phyloP scores from a whole-genome alignment of 2,888 invertebrate genomes.

The Drosophila picticornis region DNA sequence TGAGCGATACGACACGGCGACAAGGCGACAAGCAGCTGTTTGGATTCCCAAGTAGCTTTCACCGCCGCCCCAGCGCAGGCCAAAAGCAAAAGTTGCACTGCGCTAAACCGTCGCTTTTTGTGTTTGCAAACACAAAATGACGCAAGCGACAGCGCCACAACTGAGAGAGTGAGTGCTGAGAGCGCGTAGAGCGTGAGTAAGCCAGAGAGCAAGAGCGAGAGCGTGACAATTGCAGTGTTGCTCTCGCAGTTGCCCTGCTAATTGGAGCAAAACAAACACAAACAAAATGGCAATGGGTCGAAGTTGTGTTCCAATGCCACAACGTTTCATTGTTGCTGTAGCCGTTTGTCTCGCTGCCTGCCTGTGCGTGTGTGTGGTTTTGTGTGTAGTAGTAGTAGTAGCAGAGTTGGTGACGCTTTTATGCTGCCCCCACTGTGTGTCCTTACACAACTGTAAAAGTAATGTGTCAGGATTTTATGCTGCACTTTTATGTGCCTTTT shows the following conservation, averaged over 20 bases:
- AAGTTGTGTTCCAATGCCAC: constrained; percentile 66
- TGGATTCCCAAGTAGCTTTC: constrained; percentile 80
- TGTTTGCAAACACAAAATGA: constrained; percentile 71
- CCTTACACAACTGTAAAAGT: constrained; percentile 82
- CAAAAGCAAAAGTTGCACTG: constrained; percentile 54
- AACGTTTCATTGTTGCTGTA: constrained; percentile 67
- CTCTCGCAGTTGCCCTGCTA: constrained; percentile 57
- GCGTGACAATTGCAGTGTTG: constrained; percentile 22
- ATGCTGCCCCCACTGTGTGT: constrained; percentile 54
- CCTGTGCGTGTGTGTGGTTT: no score
- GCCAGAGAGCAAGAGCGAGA: constrained; percentile 18
- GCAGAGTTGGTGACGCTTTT: constrained; percentile 32
- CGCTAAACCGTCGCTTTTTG: constrained; percentile 28
- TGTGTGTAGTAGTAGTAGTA: constrained; percentile 51
- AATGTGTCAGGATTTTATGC: constrained; percentile 82
- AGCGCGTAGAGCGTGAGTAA: constrained; percentile 19
- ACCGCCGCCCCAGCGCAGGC: constrained; percentile 64
- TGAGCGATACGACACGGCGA: constrained; percentile 50
- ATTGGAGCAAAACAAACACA: constrained; percentile 79
- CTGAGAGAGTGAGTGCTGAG: constrained; percentile 2
- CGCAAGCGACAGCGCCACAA: constrained; percentile 73
- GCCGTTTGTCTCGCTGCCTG: constrained; percentile 9
- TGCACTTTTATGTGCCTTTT: constrained; percentile 31
- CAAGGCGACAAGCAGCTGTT: constrained; percentile 77
- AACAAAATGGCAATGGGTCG: constrained; percentile 75